Conservation (phyloP, 2,113 vertebrate genomes). For the Fulica atra region DNA sequence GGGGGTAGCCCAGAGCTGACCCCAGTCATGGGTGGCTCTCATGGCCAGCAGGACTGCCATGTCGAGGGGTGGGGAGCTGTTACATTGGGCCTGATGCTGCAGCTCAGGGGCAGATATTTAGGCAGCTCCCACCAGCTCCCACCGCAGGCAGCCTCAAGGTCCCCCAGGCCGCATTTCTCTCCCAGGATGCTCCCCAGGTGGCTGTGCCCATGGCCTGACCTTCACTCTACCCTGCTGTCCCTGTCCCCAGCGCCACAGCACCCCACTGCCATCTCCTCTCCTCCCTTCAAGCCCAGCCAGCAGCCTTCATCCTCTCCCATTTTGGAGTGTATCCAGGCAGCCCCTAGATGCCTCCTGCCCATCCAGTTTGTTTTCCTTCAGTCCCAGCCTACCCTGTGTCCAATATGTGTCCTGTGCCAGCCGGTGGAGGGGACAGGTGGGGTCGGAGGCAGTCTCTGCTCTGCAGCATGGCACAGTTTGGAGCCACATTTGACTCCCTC, state of each 20-base stretch:
- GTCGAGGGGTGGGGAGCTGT: neutral
- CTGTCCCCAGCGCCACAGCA: neutral
- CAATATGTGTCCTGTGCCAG: neutral
- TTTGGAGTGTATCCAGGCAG: neutral
- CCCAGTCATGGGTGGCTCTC: neutral
- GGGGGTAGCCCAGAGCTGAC: neutral
- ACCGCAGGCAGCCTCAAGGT: neutral
- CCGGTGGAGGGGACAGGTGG: slow-evolving; percentile 35
- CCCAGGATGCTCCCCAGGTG: neutral
- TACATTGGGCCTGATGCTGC: neutral
- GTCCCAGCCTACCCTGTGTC: neutral
- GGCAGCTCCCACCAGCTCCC: neutral
- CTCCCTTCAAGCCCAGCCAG: neutral
- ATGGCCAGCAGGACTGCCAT: neutral
- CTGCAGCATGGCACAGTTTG: neutral
- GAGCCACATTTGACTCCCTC: slow-evolving; percentile 38
- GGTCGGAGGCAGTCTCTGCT: slow-evolving; percentile 1
- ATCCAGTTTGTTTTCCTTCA: neutral
- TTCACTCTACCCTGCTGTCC: neutral
- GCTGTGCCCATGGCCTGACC: neutral
- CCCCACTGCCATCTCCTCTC: neutral
- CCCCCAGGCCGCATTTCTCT: neutral
- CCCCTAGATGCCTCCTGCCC: neutral
- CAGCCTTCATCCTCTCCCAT: neutral
- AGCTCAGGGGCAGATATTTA: neutral